Evolutionary conservation across 2,888 invertebrate species (phyloP).

Genomic region (Brenthis ino): DNA sequence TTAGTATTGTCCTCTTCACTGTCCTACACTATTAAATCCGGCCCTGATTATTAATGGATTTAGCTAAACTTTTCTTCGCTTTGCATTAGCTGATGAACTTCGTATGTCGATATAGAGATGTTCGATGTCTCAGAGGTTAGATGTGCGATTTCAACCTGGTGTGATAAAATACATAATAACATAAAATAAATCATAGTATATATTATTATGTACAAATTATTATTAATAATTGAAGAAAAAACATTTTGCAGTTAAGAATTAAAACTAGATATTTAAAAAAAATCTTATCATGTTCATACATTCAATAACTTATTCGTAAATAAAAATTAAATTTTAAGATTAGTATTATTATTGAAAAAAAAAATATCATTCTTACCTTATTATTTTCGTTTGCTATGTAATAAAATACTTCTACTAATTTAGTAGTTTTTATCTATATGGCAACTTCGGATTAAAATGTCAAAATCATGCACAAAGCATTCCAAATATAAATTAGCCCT

Average conservation of each 20-base stretch:
- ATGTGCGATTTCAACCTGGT: constrained; percentile 71
- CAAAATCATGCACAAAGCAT: constrained; percentile 34
- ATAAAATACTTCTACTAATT: constrained; percentile 5
- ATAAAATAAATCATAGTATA: not conserved
- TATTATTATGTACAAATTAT: not conserved
- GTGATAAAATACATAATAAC: constrained; percentile 11
- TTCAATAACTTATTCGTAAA: not conserved
- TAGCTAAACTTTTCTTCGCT: constrained; percentile 39
- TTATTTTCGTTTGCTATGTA: constrained; percentile 2
- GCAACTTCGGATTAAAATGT: constrained; percentile 26
- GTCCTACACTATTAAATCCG: no score
- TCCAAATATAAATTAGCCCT: not conserved
- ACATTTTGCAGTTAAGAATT: not conserved
- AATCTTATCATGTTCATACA: not conserved
- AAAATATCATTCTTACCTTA: constrained; percentile 11
- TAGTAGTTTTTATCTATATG: constrained; percentile 46
- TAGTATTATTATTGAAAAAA: not conserved
- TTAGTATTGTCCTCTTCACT: no score
- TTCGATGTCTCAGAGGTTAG: constrained; percentile 68
- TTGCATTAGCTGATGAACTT: constrained; percentile 56
- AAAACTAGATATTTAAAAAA: no score
- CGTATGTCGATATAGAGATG: constrained; percentile 67
- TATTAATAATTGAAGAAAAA: not conserved
- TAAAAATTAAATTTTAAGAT: not conserved
- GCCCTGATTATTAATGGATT: not conserved